Evolutionary conservation across 2,797 vertebrate species (phyloP).

Genomic region (Liparis tanakae): DNA sequence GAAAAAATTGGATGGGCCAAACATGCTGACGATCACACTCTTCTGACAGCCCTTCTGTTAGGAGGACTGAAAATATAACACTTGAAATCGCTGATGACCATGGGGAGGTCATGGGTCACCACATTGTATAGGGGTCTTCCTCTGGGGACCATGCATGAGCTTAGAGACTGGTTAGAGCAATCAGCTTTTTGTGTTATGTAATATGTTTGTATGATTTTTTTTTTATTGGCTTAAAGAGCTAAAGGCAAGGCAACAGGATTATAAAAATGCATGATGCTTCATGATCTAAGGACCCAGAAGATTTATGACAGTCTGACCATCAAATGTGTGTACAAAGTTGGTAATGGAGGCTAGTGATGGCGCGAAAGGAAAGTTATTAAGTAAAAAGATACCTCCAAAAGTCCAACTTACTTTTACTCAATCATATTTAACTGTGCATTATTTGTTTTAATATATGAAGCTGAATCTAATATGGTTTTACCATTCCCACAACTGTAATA

Average conservation of each 20-base stretch:
- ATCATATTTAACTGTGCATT: neutral
- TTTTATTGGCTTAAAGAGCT: too few relatives aligned
- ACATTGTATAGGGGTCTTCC: neutral
- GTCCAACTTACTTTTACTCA: neutral
- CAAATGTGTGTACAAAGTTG: too few relatives aligned
- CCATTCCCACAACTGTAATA: neutral
- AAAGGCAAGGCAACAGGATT: neutral
- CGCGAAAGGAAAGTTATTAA: neutral
- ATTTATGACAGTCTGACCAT: neutral
- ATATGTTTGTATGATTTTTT: neutral
- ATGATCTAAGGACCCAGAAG: neutral
- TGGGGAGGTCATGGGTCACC: neutral
- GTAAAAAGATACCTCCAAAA: neutral
- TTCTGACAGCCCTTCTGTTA: neutral
- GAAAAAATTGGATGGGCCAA: neutral
- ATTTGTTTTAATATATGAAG: neutral
- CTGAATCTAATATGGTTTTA: neutral
- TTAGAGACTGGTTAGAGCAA: neutral
- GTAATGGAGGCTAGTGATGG: neutral
- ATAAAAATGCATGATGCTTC: neutral
- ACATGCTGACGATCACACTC: neutral
- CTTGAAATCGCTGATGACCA: neutral
- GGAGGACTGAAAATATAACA: neutral
- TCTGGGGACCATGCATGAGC: neutral
- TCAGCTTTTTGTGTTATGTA: neutral